phyloP scores from a whole-genome alignment of 1,140 invertebrate genomes.

The Tetragonula clypearis region DNA sequence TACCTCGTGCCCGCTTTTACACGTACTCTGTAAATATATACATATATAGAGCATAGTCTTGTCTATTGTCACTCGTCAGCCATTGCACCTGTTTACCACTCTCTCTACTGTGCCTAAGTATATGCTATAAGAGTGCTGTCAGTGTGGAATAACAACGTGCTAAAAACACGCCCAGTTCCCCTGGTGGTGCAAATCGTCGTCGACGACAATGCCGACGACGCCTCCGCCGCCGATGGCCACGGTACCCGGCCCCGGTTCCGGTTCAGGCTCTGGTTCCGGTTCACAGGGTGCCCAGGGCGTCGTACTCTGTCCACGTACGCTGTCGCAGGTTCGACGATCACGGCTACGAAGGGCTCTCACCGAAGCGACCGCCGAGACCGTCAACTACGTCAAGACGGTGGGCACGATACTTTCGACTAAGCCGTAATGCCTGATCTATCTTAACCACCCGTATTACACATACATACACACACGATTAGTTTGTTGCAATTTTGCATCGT shows the following conservation, averaged over 20 bases:
- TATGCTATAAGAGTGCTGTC: slow-evolving; percentile 14
- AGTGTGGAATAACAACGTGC: slow-evolving; percentile 65
- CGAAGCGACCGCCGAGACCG: slow-evolving; percentile 92
- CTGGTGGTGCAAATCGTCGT: slow-evolving; percentile 81
- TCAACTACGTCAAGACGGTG: slow-evolving; percentile 94
- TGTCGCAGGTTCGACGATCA: slow-evolving; percentile 91
- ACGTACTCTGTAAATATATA: too few relatives aligned
- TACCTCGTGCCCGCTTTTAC: too few relatives aligned
- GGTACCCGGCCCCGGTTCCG: slow-evolving; percentile 67
- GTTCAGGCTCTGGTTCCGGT: slow-evolving; percentile 61
- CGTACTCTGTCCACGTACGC: slow-evolving; percentile 92
- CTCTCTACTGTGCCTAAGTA: slow-evolving; percentile 11
- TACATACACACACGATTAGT: background rate
- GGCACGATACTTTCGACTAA: slow-evolving; percentile 70
- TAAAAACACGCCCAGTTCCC: slow-evolving; percentile 79
- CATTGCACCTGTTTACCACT: slow-evolving; percentile 11
- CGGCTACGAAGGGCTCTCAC: slow-evolving; percentile 92
- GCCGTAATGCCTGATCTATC: slow-evolving; percentile 38
- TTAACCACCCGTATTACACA: slow-evolving; percentile 17
- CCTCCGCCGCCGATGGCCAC: slow-evolving; percentile 70
- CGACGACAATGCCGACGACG: slow-evolving; percentile 77
- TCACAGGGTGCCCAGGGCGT: slow-evolving; percentile 85
- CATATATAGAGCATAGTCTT: background rate
- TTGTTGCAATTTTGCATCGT: slow-evolving; percentile 3
- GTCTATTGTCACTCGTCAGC: slow-evolving; percentile 29